A percentile compares a stretch with the other conserved stretches of the same genome.
These are phyloP conservation scores for Corydoras maculifer DNA, from an alignment of 2,113 vertebrate species.

Conservation along the genomic window DNA sequence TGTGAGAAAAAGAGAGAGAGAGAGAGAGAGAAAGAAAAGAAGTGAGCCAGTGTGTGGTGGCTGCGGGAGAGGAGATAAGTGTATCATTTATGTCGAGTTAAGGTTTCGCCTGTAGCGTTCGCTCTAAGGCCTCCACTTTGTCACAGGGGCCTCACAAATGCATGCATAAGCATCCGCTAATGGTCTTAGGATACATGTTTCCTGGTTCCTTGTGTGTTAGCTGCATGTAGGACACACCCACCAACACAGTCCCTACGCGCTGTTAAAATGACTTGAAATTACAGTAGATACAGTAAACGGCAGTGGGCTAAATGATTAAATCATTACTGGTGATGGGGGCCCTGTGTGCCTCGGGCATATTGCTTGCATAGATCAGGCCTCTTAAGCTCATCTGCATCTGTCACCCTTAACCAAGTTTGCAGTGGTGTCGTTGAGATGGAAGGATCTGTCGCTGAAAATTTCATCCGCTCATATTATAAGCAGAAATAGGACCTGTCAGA, in stretches of 20 bases:
- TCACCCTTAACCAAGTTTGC: constrained; percentile 44
- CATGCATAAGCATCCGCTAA: constrained; percentile 14
- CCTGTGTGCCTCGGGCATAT: constrained; percentile 68
- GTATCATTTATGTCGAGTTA: constrained; percentile 37
- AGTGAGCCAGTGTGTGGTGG: neutral
- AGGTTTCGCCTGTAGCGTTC: constrained; percentile 25
- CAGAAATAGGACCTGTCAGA: constrained; percentile 22
- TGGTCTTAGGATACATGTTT: constrained; percentile 21
- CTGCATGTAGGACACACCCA: constrained; percentile 31
- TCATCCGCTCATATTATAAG: constrained; percentile 40
- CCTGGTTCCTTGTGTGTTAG: constrained; percentile 14
- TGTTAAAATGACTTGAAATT: constrained; percentile 39
- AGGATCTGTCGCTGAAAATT: constrained; percentile 32
- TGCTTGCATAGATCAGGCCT: constrained; percentile 73
- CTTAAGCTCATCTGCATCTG: constrained; percentile 47
- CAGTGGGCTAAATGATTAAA: constrained; percentile 57
- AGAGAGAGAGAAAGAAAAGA: neutral
- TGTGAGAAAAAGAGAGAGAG: neutral
- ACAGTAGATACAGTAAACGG: constrained; percentile 52
- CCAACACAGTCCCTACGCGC: constrained; percentile 11
- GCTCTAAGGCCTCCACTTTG: constrained; percentile 55
- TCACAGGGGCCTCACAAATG: constrained; percentile 3
- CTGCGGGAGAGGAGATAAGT: constrained; percentile 19
- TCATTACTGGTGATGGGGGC: constrained; percentile 70
- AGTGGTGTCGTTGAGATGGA: constrained; percentile 22